Evolutionary conservation across 1,140 invertebrate species (phyloP).

Genomic region (Armadillidium nasatum): DNA sequence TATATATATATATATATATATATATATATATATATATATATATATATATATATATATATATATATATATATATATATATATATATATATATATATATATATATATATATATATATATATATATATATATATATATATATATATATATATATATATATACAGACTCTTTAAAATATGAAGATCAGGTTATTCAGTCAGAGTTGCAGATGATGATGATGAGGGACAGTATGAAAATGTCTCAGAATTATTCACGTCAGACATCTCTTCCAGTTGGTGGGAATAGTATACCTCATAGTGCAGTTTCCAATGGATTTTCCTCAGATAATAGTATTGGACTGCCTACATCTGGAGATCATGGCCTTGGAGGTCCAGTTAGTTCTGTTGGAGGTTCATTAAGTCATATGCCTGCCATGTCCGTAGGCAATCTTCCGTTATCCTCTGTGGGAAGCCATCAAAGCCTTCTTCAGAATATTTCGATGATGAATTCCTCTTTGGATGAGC

Average conservation of each 20-base stretch:
- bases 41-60: conserved; percentile 18
- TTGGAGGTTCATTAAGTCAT: not conserved
- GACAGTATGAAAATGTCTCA: not conserved
- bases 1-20: conserved; percentile 25
- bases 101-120: conserved; percentile 19
- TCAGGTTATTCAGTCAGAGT: not conserved
- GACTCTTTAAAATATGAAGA: not conserved
- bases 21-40: conserved; percentile 25
- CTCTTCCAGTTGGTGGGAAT: not conserved
- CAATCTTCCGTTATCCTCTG: not conserved
- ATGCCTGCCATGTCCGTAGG: not conserved
- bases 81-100: conserved; percentile 18
- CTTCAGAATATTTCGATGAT: not conserved
- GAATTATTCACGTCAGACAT: not conserved
- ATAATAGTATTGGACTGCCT: not conserved
- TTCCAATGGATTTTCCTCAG: not conserved
- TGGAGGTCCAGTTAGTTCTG: not conserved
- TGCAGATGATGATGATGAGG: not conserved
- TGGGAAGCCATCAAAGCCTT: not conserved
- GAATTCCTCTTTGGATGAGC: not conserved
- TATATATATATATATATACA: conserved; percentile 20
- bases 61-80: conserved; percentile 20
- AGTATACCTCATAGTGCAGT: not conserved
- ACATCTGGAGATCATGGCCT: not conserved
- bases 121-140: conserved; percentile 23